Percentiles rank a stretch among this genome's conserved stretches.
Evolutionary conservation across 92 coral and sea anemone genomes (phyloP).

Genomic region (Pocillopora meandrina): DNA sequence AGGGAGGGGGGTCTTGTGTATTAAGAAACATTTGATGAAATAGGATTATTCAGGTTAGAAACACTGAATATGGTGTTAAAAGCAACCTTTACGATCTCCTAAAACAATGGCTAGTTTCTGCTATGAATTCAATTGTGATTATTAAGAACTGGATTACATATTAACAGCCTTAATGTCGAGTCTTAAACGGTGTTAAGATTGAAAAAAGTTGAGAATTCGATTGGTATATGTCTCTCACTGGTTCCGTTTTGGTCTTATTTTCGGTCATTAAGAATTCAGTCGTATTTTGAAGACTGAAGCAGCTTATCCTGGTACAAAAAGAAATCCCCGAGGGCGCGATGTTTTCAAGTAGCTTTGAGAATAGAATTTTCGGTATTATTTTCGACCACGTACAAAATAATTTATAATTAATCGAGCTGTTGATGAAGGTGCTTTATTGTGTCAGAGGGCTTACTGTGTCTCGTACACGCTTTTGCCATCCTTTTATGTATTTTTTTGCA

Average conservation of each 20-base stretch:
- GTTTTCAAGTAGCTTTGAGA: background rate
- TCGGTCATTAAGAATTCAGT: background rate
- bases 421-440: background rate
- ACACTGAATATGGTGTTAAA: too few relatives aligned
- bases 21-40: too few relatives aligned
- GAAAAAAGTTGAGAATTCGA: background rate
- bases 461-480: too few relatives aligned
- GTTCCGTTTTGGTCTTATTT: background rate
- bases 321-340: background rate
- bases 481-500: background rate
- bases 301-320: background rate
- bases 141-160: too few relatives aligned
- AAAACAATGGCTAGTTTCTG: too few relatives aligned
- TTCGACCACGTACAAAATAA: background rate
- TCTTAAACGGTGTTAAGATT: background rate
- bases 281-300: background rate
- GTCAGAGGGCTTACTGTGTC: background rate
- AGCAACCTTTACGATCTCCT: too few relatives aligned
- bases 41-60: too few relatives aligned
- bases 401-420: background rate
- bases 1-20: too few relatives aligned
- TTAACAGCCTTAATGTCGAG: background rate
- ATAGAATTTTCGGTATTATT: background rate
- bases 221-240: background rate
- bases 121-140: too few relatives aligned